These are phyloP conservation scores for Anadara kagoshimensis DNA, from an alignment of 1,140 invertebrate species.

Conservation along the genomic window DNA sequence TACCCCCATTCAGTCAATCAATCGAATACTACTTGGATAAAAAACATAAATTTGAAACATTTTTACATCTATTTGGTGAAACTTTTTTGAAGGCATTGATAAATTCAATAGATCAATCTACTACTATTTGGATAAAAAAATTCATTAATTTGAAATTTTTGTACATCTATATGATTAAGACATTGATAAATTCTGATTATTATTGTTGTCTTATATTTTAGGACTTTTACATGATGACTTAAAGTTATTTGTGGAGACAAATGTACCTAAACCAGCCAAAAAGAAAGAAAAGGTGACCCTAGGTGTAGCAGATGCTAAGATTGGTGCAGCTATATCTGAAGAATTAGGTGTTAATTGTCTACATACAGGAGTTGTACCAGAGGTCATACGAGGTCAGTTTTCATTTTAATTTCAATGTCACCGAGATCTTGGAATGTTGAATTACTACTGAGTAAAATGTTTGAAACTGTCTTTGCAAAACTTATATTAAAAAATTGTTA, in stretches of 20 bases:
- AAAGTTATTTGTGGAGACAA: slow-evolving; percentile 89
- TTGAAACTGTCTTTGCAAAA: too few relatives aligned
- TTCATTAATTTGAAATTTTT: too few relatives aligned
- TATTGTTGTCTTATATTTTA: slow-evolving; percentile 47
- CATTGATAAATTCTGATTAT: not conserved
- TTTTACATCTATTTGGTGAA: too few relatives aligned
- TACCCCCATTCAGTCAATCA: too few relatives aligned
- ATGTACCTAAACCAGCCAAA: slow-evolving; percentile 83
- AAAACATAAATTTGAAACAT: too few relatives aligned
- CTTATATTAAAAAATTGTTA: too few relatives aligned
- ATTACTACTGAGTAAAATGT: too few relatives aligned
- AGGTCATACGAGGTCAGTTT: slow-evolving; percentile 86
- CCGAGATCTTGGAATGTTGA: not conserved
- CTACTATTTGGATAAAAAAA: too few relatives aligned
- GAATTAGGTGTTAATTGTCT: slow-evolving; percentile 85
- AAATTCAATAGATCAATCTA: too few relatives aligned
- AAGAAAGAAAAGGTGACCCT: slow-evolving; percentile 87
- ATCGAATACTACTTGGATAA: too few relatives aligned
- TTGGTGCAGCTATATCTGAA: slow-evolving; percentile 92
- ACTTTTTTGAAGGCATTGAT: too few relatives aligned
- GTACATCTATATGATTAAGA: not conserved
- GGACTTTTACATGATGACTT: slow-evolving; percentile 91
- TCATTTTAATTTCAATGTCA: not conserved
- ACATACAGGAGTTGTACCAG: slow-evolving; percentile 90
- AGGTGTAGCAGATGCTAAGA: slow-evolving; percentile 92